Evolutionary conservation across 2,888 invertebrate genomes (phyloP), one percentile per base, ranked within the genome.

Genomic region (Andrena fulva): DNA sequence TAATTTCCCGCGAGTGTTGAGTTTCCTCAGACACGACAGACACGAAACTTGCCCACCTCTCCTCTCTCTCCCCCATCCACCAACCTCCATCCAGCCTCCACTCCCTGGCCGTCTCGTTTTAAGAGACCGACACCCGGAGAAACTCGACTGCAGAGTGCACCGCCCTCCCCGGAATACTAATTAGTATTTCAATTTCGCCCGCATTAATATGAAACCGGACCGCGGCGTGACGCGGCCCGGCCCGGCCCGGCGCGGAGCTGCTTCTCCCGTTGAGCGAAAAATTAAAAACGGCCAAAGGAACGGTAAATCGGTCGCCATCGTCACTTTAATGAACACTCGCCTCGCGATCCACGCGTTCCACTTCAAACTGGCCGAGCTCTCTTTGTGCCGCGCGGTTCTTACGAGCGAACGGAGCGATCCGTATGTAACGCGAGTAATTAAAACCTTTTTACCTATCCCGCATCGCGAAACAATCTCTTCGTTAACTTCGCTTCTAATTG

Each of bases 131-230:
- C 77, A 35, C 66, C 54, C 48, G 79, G 63, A 16, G 60, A 66
- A 70, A 66, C 59, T 59, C 72, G 64, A 24, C 54, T n/a, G 29
- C 31, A 64, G 27, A 60, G 67, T 69, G 29, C 54, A 52, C 16
- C 64, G n/a, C 50, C 64, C 54, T 33, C 48, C 33, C n/a, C 60
- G 60, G 86, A 87, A 87, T 87, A 80, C 87, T 85, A 87, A 87
- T 87, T 82, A 75, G 20, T 76, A 74, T 82, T 83, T 82, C 83
- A 82, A 83, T 83, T 77, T 77, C 35, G 56, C n/a, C 12, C 27
- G 84, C 82, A 84, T 82, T 82, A 77, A 82, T 82, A 74, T 78
- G 69, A 84, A 84, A 78, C 71, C 31, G 77, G 62, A 69, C 60
- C 54, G n/a, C 29, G 66, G 3, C 10, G 10, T 2, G 27, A 1